Conservation (phyloP, 2,113 vertebrate species). For the Eulacestoma nigropectus region DNA sequence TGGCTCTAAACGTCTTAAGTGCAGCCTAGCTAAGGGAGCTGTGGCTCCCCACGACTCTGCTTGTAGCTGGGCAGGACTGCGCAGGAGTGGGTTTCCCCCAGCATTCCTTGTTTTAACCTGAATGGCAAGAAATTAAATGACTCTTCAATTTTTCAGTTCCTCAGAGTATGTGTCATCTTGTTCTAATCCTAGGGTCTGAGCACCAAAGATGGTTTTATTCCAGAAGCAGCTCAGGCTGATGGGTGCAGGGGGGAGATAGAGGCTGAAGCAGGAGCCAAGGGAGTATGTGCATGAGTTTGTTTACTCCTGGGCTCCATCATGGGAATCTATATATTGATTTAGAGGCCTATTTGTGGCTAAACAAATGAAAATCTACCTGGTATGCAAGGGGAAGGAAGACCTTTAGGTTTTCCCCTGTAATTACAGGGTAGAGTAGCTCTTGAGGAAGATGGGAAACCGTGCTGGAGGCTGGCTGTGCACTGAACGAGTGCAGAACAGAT, state of each 20-base stretch:
- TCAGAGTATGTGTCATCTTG: background rate
- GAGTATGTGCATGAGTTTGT: background rate
- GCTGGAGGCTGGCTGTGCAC: background rate
- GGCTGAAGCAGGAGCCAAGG: background rate
- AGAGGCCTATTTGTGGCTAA: background rate
- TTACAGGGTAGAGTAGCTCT: background rate
- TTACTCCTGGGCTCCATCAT: background rate
- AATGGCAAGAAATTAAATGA: background rate
- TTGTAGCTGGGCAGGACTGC: background rate
- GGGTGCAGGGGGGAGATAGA: background rate
- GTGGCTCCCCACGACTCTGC: background rate
- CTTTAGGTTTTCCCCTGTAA: background rate
- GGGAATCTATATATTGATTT: slow-evolving; percentile 6
- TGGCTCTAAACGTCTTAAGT: background rate
- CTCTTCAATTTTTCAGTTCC: background rate
- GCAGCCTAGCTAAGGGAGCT: background rate
- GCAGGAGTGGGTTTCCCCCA: background rate
- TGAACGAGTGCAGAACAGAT: background rate
- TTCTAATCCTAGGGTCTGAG: background rate
- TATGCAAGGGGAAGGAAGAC: background rate
- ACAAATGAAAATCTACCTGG: background rate
- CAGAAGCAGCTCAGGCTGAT: background rate
- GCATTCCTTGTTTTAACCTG: background rate
- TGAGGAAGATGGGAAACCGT: background rate
- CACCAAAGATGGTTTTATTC: background rate